A percentile compares a stretch with the other conserved stretches of the same genome.
Conservation (phyloP, 2,888 invertebrate genomes). For the Pandemis cinnamomeana region DNA sequence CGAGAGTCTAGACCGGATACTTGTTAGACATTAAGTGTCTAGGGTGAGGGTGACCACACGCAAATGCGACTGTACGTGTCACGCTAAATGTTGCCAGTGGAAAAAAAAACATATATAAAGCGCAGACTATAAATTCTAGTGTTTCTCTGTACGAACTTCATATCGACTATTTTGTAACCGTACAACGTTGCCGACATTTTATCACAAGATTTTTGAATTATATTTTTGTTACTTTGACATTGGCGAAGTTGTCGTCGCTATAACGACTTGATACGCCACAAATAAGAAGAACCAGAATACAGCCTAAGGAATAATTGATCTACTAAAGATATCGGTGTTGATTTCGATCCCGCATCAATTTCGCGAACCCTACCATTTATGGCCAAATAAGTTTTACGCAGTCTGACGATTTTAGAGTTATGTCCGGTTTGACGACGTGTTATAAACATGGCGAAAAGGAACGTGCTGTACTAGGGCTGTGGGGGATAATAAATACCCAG, state of each 20-base stretch:
- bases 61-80: slow-evolving; percentile 35
- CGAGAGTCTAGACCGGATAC: slow-evolving; percentile 68
- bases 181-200: no score
- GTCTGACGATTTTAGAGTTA: slow-evolving; percentile 14
- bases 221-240: no score
- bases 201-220: no score
- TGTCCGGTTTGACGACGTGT: slow-evolving; percentile 22
- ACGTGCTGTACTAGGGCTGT: not conserved
- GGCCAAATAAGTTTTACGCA: slow-evolving; percentile 18
- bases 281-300: no score
- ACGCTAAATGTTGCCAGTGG: not conserved
- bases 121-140: no score
- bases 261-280: no score
- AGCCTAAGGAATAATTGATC: no score
- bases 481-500: slow-evolving; percentile 14
- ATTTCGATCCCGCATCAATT: not conserved
- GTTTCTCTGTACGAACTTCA: no score
- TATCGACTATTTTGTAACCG: no score
- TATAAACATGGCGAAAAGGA: slow-evolving; percentile 18
- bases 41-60: slow-evolving; percentile 43
- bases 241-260: no score
- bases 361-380: not conserved
- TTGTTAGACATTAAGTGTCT: slow-evolving; percentile 59
- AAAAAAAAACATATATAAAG: not conserved
- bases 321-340: no score